A percentile compares a stretch with the other conserved stretches of the same genome.
Evolutionary conservation across 1,140 invertebrate genomes (phyloP).

Genomic region (Meloidogyne floridensis): DNA sequence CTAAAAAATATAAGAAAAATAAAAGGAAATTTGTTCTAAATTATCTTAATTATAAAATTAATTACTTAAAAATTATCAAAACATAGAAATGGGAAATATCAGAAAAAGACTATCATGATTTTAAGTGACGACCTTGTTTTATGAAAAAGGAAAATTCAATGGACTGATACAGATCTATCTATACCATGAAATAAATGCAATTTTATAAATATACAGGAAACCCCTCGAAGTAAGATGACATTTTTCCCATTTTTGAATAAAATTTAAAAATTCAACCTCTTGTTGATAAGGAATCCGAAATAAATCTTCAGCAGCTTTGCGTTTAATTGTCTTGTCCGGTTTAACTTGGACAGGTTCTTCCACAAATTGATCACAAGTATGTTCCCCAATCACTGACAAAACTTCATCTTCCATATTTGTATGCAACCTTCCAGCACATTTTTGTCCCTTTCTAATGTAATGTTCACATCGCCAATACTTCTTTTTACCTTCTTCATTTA

Average conservation of each 20-base stretch:
- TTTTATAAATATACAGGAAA: too few species aligned
- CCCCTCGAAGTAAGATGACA: too few species aligned
- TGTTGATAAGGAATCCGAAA: background rate
- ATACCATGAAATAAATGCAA: too few species aligned
- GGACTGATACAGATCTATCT: too few species aligned
- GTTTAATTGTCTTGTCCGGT: background rate
- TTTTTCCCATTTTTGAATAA: too few species aligned
- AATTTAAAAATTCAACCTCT: background rate
- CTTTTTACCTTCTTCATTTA: background rate
- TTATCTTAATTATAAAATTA: too few species aligned
- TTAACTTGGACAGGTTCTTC: background rate
- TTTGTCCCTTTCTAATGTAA: background rate
- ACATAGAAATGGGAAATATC: too few species aligned
- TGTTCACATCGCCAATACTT: constrained; percentile 11
- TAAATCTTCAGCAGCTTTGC: background rate
- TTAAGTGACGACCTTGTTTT: too few species aligned
- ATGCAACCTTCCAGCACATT: constrained; percentile 9
- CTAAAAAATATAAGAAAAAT: background rate
- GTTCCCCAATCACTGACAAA: background rate
- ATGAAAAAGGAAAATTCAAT: too few species aligned
- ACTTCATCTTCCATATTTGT: constrained; percentile 15
- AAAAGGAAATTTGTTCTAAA: too few species aligned
- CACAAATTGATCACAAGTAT: background rate
- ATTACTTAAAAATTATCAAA: too few species aligned
- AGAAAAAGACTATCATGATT: too few species aligned